Percentiles rank a stretch among this genome's conserved stretches.
Conservation (phyloP, 2,888 invertebrate species). For the Cotesia congregata region DNA sequence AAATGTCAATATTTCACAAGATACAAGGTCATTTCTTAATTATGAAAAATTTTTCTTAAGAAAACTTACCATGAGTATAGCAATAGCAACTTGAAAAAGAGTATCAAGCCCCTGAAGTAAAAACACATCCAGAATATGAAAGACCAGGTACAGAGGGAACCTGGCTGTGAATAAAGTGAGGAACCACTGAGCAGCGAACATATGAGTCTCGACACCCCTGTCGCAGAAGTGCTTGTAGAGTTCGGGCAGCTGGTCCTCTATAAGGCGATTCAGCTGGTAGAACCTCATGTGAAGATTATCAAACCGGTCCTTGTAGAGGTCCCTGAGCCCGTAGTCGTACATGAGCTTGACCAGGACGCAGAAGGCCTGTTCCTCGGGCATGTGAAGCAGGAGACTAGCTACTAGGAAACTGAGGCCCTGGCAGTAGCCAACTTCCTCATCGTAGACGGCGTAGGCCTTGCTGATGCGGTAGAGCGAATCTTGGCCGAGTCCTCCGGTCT, state of each 20-base stretch:
- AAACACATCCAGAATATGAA: slow-evolving; percentile 97
- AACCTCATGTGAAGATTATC: slow-evolving; percentile 95
- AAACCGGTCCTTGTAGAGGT: slow-evolving; percentile 97
- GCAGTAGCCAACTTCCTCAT: slow-evolving; percentile 98
- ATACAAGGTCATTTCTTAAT: too few relatives aligned
- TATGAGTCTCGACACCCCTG: slow-evolving; percentile 93
- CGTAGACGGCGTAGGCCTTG: slow-evolving; percentile 97
- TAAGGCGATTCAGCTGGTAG: slow-evolving; percentile 93
- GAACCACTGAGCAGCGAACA: slow-evolving; percentile 99
- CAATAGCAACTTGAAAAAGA: slow-evolving; percentile 95
- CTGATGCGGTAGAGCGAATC: slow-evolving; percentile 96
- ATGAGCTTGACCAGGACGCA: slow-evolving; percentile 96
- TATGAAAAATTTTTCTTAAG: too few relatives aligned
- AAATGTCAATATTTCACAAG: too few relatives aligned
- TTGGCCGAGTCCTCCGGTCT: slow-evolving; percentile 94
- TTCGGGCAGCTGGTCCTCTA: slow-evolving; percentile 90
- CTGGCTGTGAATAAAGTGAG: slow-evolving; percentile 99
- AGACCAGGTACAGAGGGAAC: slow-evolving; percentile 96
- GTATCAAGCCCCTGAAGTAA: slow-evolving; percentile 95
- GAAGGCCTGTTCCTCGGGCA: slow-evolving; percentile 99
- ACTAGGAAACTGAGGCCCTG: slow-evolving; percentile 98
- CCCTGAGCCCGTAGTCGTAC: slow-evolving; percentile 95
- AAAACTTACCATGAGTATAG: slow-evolving; percentile 87
- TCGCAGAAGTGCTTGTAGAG: slow-evolving; percentile 86
- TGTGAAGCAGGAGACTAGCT: slow-evolving; percentile 88